Base-by-base conservation (phyloP, 2,797 vertebrate genomes). In the Malurus leucopterus region DNA sequence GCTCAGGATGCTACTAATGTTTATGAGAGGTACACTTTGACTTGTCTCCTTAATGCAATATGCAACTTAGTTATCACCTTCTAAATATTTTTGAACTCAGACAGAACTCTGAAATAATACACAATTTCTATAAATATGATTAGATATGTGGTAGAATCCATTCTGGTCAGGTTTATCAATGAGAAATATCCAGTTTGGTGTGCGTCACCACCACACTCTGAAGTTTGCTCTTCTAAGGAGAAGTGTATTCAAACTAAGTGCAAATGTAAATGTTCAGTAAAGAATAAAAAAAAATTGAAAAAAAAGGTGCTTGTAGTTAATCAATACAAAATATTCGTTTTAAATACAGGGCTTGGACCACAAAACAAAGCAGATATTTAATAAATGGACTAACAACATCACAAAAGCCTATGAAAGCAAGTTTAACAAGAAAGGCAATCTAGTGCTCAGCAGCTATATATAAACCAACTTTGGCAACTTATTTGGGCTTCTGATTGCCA, bases 251-350 rank as follows among this genome's bases (percentile, higher is more conserved):
- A 15, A 79, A 50, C 9, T 34, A 74, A 78, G 9, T 15, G 12
- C 58, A 77, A 88, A 61, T 50, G 8, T 44, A 65, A 81, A 41
- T 0, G 0, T n/a, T 69, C 49, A 34, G 9, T 21, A 63, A 64
- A 65, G 3, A 77, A 36, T 47, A 17, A 14, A 70, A 20, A 58
- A 38, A 6, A 24, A 19, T 43, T 11, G 17, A 75, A 26, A 54
- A 57, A 55, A 21, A 3, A 2, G 0, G 0, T 47, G 4, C 4
- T 57, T 54, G 10, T 23, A 58, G 13, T 67, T 50, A 50, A 47
- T 53, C 59, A n/a, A 59, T 6, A 41, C 4, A 34, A 27, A 67
- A 83, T 15, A 32, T 19, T 82, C 68, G 4, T 27, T 69, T 75
- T 54, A 29, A 34, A 2, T 32, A 9, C 17, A 51, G 8, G n/a